Percentiles rank a stretch among this genome's conserved stretches.
phyloP scores from a whole-genome alignment of 2,888 invertebrate genomes.

The Panzeria rudis region DNA sequence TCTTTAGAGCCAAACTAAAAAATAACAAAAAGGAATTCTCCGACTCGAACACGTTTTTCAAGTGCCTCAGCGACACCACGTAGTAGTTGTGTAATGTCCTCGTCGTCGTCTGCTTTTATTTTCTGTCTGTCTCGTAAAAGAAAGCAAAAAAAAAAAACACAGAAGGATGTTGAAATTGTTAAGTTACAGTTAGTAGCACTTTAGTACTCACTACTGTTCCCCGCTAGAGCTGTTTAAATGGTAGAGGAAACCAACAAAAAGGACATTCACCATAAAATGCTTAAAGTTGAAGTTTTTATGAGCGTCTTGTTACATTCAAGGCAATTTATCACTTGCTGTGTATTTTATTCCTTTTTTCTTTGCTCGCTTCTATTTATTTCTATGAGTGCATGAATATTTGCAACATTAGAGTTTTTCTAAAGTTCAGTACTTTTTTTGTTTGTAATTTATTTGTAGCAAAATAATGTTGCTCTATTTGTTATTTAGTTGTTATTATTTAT shows the following conservation, averaged over 20 bases:
- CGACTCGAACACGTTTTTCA: constrained; percentile 55
- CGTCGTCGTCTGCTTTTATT: constrained; percentile 35
- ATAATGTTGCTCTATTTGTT: constrained; percentile 67
- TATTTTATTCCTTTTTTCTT: constrained; percentile 29
- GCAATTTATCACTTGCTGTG: constrained; percentile 75
- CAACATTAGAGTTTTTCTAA: constrained; percentile 15
- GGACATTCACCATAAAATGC: constrained; percentile 73
- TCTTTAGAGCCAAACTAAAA: constrained; percentile 13
- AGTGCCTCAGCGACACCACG: constrained; percentile 62
- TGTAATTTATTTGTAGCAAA: constrained; percentile 30
- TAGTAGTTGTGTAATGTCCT: constrained; percentile 9
- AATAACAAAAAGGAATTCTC: constrained; percentile 53
- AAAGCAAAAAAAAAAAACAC: neutral
- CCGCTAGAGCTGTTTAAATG: constrained; percentile 5
- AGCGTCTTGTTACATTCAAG: constrained; percentile 75
- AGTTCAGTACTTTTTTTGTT: neutral
- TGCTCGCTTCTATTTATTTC: constrained; percentile 32
- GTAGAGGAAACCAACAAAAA: constrained; percentile 38
- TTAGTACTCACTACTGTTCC: neutral
- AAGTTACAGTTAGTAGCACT: constrained; percentile 55
- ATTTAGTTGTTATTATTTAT: constrained; percentile 69
- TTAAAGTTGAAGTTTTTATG: constrained; percentile 75
- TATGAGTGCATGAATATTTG: neutral
- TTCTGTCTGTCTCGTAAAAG: constrained; percentile 38
- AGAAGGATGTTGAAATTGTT: constrained; percentile 60